Base-by-base conservation (phyloP, 2,797 vertebrate genomes). In the Miopithecus talapoin region DNA sequence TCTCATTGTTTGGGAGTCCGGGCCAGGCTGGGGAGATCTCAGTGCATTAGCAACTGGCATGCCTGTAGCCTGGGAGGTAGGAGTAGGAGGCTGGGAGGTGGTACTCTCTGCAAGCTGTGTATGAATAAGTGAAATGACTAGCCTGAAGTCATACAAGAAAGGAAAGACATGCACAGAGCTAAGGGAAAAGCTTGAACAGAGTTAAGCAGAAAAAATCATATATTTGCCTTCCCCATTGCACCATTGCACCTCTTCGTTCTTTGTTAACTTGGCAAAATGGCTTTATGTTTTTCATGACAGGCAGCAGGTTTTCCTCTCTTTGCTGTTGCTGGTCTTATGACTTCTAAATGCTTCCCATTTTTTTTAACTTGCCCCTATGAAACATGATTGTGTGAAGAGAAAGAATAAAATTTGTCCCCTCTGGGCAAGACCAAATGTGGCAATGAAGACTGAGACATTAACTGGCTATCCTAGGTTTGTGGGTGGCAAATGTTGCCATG, bases 101-200 rank as follows among this genome's bases (percentile, higher is more conserved):
- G 33, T 36, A 10, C 11, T 17, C 16, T 92, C 43, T 81, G 74
- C 26, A 3, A 2, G 24, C 36, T 2, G 0, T 21, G 64, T 13
- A 14, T 36, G 55, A 92, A n/a, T 50, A 28, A 59, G n/a, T 50
- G 36, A 95, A 87, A 96, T 46, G 91, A 90, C 26, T 84, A 19
- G n/a, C 36, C 61, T 80, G 50, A 74, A 74, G 30, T 81, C 55
- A 36, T 11, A 8, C 3, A 89, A 50, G 70, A 39, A 94, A 89
- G 80, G 22, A 19, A 74, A 91, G 57, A 21, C 50, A 46, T 2
- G 46, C 8, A 41, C 43, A 70, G 26, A 36, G 24, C 6, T 19
- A 57, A 91, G 43, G 39, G 36, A 89, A 76, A 85, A 10, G 16
- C 43, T 14, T 4, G 53, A 1, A 17, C 3, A 48, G 61, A 59